A percentile compares a stretch with the other conserved stretches of the same genome.
These are phyloP conservation scores for Micrasema minimum DNA, from an alignment of 1,140 invertebrate genomes.

Conservation along the genomic window DNA sequence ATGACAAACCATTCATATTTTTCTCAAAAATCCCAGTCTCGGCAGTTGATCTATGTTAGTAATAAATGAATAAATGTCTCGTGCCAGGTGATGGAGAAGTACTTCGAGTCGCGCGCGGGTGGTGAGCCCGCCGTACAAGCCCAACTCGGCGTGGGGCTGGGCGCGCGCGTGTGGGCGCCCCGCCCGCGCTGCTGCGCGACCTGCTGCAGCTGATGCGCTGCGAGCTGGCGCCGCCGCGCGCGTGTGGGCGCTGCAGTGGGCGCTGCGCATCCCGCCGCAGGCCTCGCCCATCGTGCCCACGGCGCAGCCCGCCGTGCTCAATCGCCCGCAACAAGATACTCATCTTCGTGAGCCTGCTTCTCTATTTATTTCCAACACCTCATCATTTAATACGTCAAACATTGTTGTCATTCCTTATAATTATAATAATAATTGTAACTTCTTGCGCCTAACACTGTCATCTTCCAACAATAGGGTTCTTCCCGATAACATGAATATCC, in stretches of 20 bases:
- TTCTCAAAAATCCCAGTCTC: too few relatives aligned
- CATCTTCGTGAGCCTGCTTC: conserved; percentile 80
- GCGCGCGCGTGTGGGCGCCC: conserved; percentile 83
- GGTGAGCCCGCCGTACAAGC: conserved; percentile 87
- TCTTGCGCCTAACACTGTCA: too few relatives aligned
- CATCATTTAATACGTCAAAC: too few relatives aligned
- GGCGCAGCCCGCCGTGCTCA: conserved; percentile 84
- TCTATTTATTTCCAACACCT: too few relatives aligned
- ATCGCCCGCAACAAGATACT: conserved; percentile 87
- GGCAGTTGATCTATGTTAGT: too few relatives aligned
- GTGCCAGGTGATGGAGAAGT: conserved; percentile 90
- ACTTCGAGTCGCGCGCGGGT: conserved; percentile 91
- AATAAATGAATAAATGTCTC: too few relatives aligned
- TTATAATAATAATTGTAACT: too few relatives aligned
- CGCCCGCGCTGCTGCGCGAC: conserved; percentile 87
- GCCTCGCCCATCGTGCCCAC: conserved; percentile 84
- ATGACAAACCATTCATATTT: too few relatives aligned
- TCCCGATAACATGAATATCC: too few relatives aligned
- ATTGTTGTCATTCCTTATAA: too few relatives aligned
- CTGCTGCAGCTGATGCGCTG: conserved; percentile 74
- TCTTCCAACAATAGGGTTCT: too few relatives aligned
- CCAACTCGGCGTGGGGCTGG: conserved; percentile 86
- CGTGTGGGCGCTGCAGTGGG: conserved; percentile 92
- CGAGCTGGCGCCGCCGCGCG: conserved; percentile 61
- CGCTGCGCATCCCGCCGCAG: conserved; percentile 89